Base-by-base conservation (phyloP, 2,797 vertebrate genomes). In the Lophius americanus region DNA sequence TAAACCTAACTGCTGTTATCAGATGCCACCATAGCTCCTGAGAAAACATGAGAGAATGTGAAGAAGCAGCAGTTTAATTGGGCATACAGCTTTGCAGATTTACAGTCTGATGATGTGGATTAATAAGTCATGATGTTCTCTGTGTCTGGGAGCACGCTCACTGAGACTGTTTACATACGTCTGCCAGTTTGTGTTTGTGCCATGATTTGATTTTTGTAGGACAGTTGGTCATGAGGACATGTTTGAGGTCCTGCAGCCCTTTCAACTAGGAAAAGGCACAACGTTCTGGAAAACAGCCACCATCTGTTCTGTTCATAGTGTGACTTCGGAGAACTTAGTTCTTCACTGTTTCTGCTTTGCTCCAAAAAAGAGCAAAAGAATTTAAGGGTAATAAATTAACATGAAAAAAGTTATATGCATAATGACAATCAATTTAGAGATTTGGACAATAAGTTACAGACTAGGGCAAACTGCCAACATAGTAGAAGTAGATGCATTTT, bases 61-160 rank as follows among this genome's bases (percentile, higher is more conserved):
- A 76, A 68, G 66, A 68, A 79, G 67, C 69, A 75, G 71, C 54
- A 51, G 77, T 85, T 87, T 90, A 89, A 91, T 88, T 90, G 84
- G 78, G 65, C 85, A 66, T 88, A 68, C 66, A 76, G 81, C 41
- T 72, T 78, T 82, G 72, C 56, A 44, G 70, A 79, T 76, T 78
- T 80, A 73, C 65, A 88, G 74, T 87, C 79, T 54, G 83, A 85
- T 64, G 73, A 73, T 75, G 73, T 74, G 79, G 78, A 88, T 91
- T 79, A 78, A 60, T 83, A 90, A 90, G 80, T 85, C 82, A 89
- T 85, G 82, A 61, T 79, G 82, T 62, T 75, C 64, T 59, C 58
- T 46, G 66, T 64, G 63, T 50, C 78, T 89, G 78, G 79, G 64
- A 86, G 78, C 81, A 50, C 80, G 51, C 67, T 62, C 85, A 79